Evolutionary conservation across 2,797 vertebrate genomes (phyloP).

Genomic region (Dicrostonyx torquatus): DNA sequence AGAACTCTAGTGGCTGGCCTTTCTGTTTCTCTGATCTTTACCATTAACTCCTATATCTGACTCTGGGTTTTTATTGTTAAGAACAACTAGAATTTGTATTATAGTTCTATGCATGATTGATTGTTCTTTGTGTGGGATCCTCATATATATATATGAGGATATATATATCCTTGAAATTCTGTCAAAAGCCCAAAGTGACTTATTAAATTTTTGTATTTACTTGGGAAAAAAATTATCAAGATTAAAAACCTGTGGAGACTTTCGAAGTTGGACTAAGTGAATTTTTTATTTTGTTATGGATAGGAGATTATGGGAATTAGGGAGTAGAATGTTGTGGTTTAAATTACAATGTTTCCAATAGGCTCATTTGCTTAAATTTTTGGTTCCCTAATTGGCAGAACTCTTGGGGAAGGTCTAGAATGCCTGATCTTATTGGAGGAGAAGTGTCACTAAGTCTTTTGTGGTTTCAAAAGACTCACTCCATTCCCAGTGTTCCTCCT

Average conservation of each 20-base stretch:
- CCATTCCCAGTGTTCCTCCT: neutral
- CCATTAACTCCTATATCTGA: no score
- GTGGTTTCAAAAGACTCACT: neutral
- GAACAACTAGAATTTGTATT: no score
- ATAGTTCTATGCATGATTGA: no score
- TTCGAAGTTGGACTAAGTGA: neutral
- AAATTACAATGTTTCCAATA: neutral
- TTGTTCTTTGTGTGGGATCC: no score
- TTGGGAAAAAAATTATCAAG: no score
- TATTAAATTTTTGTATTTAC: no score
- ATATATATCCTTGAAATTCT: no score
- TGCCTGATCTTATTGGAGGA: neutral
- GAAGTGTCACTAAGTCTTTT: neutral
- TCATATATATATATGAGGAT: no score
- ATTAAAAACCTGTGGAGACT: neutral
- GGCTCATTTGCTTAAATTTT: neutral
- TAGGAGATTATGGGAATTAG: neutral
- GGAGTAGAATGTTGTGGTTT: neutral
- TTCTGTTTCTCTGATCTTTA: no score
- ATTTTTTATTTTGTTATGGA: neutral
- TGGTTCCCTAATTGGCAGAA: neutral
- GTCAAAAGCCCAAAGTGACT: no score
- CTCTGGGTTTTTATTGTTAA: no score
- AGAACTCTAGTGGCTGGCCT: no score
- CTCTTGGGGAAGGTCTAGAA: neutral